A percentile compares a stretch with the other conserved stretches of the same genome.
phyloP scores from a whole-genome alignment of 2,888 invertebrate species.

The Napeogenes inachia region DNA sequence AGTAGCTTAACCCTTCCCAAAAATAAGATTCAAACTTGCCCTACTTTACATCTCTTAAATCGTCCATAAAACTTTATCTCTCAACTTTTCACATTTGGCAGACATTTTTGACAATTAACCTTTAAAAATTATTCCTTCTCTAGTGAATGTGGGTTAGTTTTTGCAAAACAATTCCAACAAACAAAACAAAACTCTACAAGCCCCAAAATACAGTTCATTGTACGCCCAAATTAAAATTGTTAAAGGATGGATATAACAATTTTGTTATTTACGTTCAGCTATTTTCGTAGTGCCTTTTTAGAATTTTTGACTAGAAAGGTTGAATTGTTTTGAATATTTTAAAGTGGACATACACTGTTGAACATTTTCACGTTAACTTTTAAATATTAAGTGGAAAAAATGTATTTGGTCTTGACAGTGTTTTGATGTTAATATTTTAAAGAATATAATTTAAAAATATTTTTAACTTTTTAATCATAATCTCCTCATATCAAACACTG shows the following conservation, averaged over 20 bases:
- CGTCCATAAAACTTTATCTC: conserved; percentile 38
- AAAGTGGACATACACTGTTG: neutral
- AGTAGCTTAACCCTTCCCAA: conserved; percentile 15
- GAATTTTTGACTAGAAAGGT: conserved; percentile 13
- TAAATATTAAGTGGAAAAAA: neutral
- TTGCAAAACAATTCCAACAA: conserved; percentile 6
- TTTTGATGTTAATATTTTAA: no score
- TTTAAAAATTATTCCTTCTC: conserved; percentile 41
- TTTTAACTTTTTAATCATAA: no score
- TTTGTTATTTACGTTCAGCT: conserved; percentile 16
- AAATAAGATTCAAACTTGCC: conserved; percentile 23
- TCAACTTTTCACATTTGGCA: conserved; percentile 50
- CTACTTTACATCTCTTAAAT: conserved; percentile 37
- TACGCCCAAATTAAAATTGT: conserved; percentile 7
- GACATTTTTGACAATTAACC: conserved; percentile 51
- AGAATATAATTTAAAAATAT: no score
- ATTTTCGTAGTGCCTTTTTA: conserved; percentile 9
- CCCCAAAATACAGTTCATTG: conserved; percentile 7
- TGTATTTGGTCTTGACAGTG: no score
- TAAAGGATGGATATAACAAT: conserved; percentile 10
- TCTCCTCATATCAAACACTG: no score
- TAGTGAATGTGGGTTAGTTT: conserved; percentile 27
- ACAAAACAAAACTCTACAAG: conserved; percentile 7
- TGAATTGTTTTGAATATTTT: conserved; percentile 8
- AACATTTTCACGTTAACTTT: no score